Evolutionary conservation across 2,113 vertebrate species (phyloP), one percentile per base, ranked within the genome.

Genomic region (Heteronetta atricapilla): DNA sequence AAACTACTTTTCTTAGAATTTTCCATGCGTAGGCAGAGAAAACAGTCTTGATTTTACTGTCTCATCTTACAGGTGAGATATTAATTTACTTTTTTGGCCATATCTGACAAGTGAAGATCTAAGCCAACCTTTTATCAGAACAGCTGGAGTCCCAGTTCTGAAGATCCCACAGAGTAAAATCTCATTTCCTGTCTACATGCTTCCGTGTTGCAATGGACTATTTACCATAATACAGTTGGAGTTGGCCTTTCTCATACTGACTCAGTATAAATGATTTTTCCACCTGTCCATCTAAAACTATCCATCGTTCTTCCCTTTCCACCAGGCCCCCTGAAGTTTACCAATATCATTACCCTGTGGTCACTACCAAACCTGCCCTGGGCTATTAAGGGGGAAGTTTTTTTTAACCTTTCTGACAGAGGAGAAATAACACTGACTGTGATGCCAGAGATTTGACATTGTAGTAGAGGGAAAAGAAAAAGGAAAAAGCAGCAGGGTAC

Each of bases 11-110:
- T 70, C 52, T 19, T 78, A 38, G 14, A n/a, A 55, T 26, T 8
- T 70, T 74, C 42, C 29, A 67, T 11, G 10, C n/a, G 33, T 13
- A 55, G 18, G 22, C n/a, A 70, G 66, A 60, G 21, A 69, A 81
- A 73, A 69, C 2, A 67, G 38, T 67, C 60, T 58, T 82, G 7
- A 77, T 86, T 90, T 83, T 80, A 20, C 21, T 66, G 13, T 50
- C 34, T 88, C 13, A 7, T 69, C 42, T 87, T 72, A 48, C 25
- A 66, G 20, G 9, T 20, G 60, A 77, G 42, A 78, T 21, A n/a
- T 1, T 72, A 20, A 8, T 3, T 15, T 67, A 7, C 40, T 5
- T 8, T 4, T 6, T 53, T 0, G 2, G 11, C 12, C 10, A 10
- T 36, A 8, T 56, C 85, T 50, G 18, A 93, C 62, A 82, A 52